Evolutionary conservation across 2,888 invertebrate species (phyloP).

Genomic region (Capitulum mitella): DNA sequence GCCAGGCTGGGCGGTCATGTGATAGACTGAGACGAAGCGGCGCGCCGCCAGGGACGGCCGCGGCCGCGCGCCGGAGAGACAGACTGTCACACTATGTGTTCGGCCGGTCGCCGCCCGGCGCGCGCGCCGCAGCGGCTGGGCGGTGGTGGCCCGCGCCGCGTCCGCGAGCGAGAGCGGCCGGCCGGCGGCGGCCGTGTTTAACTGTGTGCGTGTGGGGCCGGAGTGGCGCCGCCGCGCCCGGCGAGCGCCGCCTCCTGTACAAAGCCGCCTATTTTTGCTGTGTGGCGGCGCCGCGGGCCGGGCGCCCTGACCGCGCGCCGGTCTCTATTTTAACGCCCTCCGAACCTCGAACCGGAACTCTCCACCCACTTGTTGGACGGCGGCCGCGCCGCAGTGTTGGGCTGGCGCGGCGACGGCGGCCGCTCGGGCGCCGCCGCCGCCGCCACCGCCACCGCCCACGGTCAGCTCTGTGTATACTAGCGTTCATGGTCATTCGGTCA

Average conservation of each 20-base stretch:
- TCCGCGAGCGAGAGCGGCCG: not conserved
- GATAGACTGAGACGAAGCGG: conserved; percentile 17
- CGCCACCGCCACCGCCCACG: not conserved
- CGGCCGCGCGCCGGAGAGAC: too few relatives aligned
- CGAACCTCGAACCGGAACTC: not conserved
- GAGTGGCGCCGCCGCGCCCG: not conserved
- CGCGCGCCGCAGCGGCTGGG: not conserved
- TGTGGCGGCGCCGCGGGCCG: not conserved
- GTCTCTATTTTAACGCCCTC: not conserved
- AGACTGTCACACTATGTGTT: not conserved
- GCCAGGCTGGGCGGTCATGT: not conserved
- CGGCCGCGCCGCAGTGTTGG: not conserved
- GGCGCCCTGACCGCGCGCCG: not conserved
- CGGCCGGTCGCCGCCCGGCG: not conserved
- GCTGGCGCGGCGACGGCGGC: not conserved
- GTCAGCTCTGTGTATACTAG: not conserved
- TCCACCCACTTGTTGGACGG: not conserved
- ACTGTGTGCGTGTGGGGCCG: not conserved
- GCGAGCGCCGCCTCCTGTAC: conserved; percentile 3
- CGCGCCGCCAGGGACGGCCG: not conserved
- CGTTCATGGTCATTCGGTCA: conserved; percentile 24
- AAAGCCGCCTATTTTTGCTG: conserved; percentile 21
- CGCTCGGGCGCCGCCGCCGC: not conserved
- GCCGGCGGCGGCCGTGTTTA: not conserved
- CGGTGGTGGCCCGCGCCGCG: not conserved